Evolutionary conservation across 2,888 invertebrate genomes (phyloP).

Genomic region (Nomada ruficornis): DNA sequence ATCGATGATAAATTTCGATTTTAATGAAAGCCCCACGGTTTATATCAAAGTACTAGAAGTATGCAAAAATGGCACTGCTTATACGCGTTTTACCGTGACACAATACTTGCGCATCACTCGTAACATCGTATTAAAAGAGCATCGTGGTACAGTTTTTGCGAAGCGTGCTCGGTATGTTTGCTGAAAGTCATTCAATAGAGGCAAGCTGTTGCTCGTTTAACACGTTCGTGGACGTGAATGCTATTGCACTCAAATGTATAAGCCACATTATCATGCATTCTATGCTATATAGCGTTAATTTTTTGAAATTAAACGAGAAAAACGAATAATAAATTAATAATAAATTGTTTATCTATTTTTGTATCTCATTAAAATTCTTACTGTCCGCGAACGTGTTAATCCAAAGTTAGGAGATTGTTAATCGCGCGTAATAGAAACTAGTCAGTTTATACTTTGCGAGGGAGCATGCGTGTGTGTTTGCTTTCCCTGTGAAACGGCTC

Average conservation of each 20-base stretch:
- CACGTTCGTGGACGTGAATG: conserved; percentile 3
- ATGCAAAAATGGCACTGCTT: neutral
- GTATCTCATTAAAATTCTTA: too few species aligned
- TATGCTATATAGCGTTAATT: too few species aligned
- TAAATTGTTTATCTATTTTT: too few species aligned
- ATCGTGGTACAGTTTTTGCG: neutral
- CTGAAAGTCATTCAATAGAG: conserved; percentile 10
- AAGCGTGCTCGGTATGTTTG: neutral
- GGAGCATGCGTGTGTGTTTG: neutral
- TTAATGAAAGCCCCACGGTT: too few species aligned
- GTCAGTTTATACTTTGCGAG: neutral
- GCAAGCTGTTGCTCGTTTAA: neutral
- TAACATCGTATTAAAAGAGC: neutral
- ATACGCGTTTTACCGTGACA: neutral
- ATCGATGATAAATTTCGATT: too few species aligned
- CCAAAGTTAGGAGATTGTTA: neutral
- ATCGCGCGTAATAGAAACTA: conserved; percentile 4
- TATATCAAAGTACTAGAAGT: too few species aligned
- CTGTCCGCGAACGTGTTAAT: neutral
- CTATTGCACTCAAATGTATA: too few species aligned
- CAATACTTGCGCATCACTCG: neutral
- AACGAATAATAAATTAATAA: too few species aligned
- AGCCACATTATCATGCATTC: too few species aligned
- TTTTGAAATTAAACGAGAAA: too few species aligned
- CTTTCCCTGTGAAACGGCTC: conserved; percentile 5